phyloP scores from a whole-genome alignment of 53 echinoderm and acorn worm species.

The Echinometra lucunter region DNA sequence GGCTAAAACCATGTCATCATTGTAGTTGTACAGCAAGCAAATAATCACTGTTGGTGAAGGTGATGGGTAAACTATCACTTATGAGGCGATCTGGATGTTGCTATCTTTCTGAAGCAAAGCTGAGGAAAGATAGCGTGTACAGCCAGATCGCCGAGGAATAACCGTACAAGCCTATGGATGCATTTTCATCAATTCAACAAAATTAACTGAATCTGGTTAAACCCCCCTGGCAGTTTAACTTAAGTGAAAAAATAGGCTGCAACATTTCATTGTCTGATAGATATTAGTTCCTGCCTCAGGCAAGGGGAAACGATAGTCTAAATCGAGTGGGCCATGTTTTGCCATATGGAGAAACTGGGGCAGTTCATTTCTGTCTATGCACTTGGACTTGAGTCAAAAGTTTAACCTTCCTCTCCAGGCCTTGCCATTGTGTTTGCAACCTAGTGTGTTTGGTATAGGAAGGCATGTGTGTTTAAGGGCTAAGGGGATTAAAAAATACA shows the following conservation, averaged over 20 bases:
- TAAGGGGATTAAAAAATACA: too few relatives aligned
- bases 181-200: background rate
- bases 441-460: background rate
- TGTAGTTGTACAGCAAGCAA: too few relatives aligned
- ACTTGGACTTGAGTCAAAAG: constrained; percentile 57
- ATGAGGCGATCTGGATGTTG: too few relatives aligned
- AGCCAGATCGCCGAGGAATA: too few relatives aligned
- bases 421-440: background rate
- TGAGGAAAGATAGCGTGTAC: too few relatives aligned
- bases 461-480: background rate
- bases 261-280: background rate
- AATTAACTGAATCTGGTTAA: background rate
- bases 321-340: constrained; percentile 1
- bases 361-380: constrained; percentile 57
- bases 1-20: too few relatives aligned
- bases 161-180: too few relatives aligned
- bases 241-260: background rate
- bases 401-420: constrained; percentile 17
- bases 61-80: too few relatives aligned
- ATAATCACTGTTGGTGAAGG: too few relatives aligned
- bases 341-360: constrained; percentile 69
- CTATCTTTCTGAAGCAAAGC: too few relatives aligned
- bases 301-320: constrained; percentile 19
- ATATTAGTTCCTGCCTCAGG: constrained; percentile 29
- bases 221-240: background rate